These are phyloP conservation scores for Hemitrygon akajei DNA, from an alignment of 2,797 vertebrate species.

Conservation along the genomic window DNA sequence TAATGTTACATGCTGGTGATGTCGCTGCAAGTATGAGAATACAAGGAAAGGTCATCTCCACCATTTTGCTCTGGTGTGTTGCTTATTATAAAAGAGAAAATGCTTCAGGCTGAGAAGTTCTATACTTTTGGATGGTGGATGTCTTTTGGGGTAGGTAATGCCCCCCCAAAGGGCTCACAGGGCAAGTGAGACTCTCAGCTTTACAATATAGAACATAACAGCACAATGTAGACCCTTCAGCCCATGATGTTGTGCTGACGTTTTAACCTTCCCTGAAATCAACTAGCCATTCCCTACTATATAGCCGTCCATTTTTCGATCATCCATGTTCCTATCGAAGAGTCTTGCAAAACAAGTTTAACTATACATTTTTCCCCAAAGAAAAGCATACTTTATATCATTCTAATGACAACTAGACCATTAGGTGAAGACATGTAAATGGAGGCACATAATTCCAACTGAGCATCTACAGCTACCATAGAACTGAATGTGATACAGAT, in stretches of 20 bases:
- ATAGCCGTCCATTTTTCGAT: too few relatives aligned
- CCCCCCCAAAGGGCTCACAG: too few relatives aligned
- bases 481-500: too few relatives aligned
- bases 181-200: background rate
- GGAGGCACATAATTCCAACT: background rate
- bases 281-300: too few relatives aligned
- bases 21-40: background rate
- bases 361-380: background rate
- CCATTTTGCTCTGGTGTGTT: background rate
- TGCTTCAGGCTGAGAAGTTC: background rate
- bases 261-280: too few relatives aligned
- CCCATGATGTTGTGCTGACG: too few relatives aligned
- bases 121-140: background rate
- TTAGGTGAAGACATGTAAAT: background rate
- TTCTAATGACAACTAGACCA: background rate
- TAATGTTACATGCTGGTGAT: too few relatives aligned
- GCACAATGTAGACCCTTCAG: too few relatives aligned
- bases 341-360: background rate
- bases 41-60: background rate
- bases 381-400: background rate
- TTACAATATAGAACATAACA: too few relatives aligned
- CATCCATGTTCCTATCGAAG: too few relatives aligned
- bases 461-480: too few relatives aligned
- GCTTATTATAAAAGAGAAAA: background rate
- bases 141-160: background rate